phyloP scores from a whole-genome alignment of 2,888 invertebrate genomes.

The Tigriopus californicus region DNA sequence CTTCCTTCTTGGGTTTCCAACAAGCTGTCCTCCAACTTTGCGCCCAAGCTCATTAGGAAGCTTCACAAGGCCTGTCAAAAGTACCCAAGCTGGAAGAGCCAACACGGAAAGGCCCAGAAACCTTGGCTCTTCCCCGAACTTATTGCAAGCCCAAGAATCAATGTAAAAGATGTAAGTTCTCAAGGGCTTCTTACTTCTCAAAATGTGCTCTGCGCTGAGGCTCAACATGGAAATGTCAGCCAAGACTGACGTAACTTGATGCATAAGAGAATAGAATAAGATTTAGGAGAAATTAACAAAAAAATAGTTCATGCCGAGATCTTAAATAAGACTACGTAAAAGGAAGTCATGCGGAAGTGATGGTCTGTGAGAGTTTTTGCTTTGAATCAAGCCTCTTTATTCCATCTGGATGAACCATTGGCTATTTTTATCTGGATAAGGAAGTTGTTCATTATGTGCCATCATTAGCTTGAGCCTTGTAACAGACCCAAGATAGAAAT shows the following conservation, averaged over 20 bases:
- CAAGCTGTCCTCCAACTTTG: constrained; percentile 62
- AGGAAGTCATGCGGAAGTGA: no score
- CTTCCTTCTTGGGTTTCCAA: constrained; percentile 78
- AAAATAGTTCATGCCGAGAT: no score
- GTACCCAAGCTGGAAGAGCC: constrained; percentile 64
- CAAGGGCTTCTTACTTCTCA: background rate
- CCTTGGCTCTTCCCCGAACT: constrained; percentile 80
- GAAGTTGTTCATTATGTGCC: no score
- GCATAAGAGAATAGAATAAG: no score
- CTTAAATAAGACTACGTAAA: no score
- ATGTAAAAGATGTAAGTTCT: constrained; percentile 43
- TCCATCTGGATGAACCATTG: no score
- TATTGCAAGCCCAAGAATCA: constrained; percentile 48
- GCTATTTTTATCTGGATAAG: no score
- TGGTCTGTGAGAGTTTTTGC: no score
- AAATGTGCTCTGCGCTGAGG: background rate
- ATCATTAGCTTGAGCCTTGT: background rate
- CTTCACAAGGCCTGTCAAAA: constrained; percentile 60
- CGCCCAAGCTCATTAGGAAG: constrained; percentile 61
- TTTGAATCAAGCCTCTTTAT: no score
- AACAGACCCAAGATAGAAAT: no score
- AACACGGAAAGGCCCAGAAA: constrained; percentile 51
- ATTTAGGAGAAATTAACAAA: no score
- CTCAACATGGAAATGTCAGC: background rate
- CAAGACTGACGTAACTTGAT: background rate